These are phyloP conservation scores for Stictocephala bisonia DNA, from an alignment of 2,888 invertebrate genomes.

Conservation along the genomic window DNA sequence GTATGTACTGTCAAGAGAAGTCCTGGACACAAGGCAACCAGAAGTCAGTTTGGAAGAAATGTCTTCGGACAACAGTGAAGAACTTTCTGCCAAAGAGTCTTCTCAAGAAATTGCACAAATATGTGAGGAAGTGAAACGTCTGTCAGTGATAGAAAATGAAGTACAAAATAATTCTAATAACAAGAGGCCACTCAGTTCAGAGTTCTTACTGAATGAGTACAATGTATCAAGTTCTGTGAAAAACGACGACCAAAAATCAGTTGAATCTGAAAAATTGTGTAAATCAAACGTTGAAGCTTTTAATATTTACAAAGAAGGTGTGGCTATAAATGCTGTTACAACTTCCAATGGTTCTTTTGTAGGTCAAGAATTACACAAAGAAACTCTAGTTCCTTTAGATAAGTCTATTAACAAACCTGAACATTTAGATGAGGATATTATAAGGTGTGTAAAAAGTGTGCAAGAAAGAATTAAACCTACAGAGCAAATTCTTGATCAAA, in stretches of 20 bases:
- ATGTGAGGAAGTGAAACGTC: slow-evolving; percentile 23
- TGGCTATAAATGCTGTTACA: background rate
- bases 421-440: background rate
- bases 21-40: slow-evolving; percentile 65
- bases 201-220: slow-evolving; percentile 35
- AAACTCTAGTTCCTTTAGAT: background rate
- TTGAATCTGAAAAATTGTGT: background rate
- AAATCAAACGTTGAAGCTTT: slow-evolving; percentile 13
- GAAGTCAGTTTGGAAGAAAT: slow-evolving; percentile 51
- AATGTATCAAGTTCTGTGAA: slow-evolving; percentile 30
- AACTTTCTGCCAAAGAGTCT: slow-evolving; percentile 2
- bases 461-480: background rate
- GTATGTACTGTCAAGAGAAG: slow-evolving; percentile 73
- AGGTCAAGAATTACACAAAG: background rate
- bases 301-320: background rate
- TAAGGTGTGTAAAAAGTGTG: background rate
- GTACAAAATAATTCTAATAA: slow-evolving; percentile 14
- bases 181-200: slow-evolving; percentile 33
- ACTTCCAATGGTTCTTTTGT: background rate
- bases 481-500: background rate
- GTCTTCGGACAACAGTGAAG: slow-evolving; percentile 36
- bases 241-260: background rate
- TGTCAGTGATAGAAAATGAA: slow-evolving; percentile 25
- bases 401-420: background rate
- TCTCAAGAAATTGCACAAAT: background rate